Evolutionary conservation across 2,888 invertebrate species (phyloP), one percentile per base, ranked within the genome.

Genomic region (Chrysotoxum bicinctum): DNA sequence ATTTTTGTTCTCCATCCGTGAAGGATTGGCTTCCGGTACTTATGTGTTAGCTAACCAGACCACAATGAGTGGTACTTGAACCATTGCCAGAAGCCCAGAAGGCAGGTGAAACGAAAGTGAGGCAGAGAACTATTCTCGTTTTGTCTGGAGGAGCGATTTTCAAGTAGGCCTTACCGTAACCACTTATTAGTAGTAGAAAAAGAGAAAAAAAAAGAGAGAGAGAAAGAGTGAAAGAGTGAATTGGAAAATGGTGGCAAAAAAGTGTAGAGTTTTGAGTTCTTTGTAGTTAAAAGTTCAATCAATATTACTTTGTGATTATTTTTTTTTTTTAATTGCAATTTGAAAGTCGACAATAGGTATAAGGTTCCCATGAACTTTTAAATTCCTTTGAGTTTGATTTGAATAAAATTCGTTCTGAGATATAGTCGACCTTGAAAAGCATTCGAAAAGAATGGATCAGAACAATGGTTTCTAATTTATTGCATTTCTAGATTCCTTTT

Each of bases 41-140:
- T 85, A 76, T 72, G 76, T 68, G 76, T 85, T 73, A 81, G 76
- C 76, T 85, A 85, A 85, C 85, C 85, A 85, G 85, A 85, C 85
- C 85, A 80, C 85, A 85, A 81, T 85, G 54, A 85, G 85, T 85
- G 85, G 62, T 45, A 69, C 81, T 85, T 85, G 81, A 85, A 81
- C 76, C 64, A 85, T 77, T 77, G 54, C 80, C 68, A 32, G 32
- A 40, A 68, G 80, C 68, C 23, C 32, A 35, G 35, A 40, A 68
- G 80, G 75, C 66, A 80, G 64, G 76, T 75, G 66, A 68, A 69
- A 66, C 52, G 50, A 32, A 62, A 43, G 45, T 48, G 19, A 26
- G 43, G 45, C 52, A 54, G 2, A 54, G 2, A 69, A 84, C 64
- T 54, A 76, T 77, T 54, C 76, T 66, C 80, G 72, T 60, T 80